These are phyloP conservation scores for Chrysocyon brachyurus DNA, from an alignment of 2,797 vertebrate species.

Conservation along the genomic window DNA sequence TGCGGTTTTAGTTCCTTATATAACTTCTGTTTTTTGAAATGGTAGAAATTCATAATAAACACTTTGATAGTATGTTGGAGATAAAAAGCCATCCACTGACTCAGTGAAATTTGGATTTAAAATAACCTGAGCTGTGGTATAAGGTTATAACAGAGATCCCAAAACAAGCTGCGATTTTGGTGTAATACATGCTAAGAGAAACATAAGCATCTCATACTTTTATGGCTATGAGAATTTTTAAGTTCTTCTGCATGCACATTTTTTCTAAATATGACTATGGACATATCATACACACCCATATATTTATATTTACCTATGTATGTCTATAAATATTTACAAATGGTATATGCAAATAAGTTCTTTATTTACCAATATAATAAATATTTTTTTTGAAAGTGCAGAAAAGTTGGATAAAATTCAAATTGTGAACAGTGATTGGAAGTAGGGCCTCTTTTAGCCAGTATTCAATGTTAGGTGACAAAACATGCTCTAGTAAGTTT, in stretches of 20 bases:
- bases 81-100: slow-evolving; percentile 14
- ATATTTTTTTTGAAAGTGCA: neutral
- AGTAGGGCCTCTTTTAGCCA: neutral
- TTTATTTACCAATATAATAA: neutral
- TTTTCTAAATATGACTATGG: neutral
- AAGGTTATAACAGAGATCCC: neutral
- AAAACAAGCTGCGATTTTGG: neutral
- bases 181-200: neutral
- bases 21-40: neutral
- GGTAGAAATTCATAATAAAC: neutral
- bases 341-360: neutral
- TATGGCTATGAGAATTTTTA: neutral
- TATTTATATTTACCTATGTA: neutral
- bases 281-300: neutral
- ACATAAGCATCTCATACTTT: neutral
- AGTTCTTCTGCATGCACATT: neutral
- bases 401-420: slow-evolving; percentile 13
- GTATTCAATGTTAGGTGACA: neutral
- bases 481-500: neutral
- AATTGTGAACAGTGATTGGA: neutral
- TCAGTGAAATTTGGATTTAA: slow-evolving; percentile 55
- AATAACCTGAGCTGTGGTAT: neutral
- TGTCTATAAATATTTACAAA: neutral
- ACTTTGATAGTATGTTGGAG: neutral
- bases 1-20: slow-evolving; percentile 34